A percentile compares a stretch with the other conserved stretches of the same genome.
Conservation (phyloP, 2,113 vertebrate genomes). For the Thomomys bottae region DNA sequence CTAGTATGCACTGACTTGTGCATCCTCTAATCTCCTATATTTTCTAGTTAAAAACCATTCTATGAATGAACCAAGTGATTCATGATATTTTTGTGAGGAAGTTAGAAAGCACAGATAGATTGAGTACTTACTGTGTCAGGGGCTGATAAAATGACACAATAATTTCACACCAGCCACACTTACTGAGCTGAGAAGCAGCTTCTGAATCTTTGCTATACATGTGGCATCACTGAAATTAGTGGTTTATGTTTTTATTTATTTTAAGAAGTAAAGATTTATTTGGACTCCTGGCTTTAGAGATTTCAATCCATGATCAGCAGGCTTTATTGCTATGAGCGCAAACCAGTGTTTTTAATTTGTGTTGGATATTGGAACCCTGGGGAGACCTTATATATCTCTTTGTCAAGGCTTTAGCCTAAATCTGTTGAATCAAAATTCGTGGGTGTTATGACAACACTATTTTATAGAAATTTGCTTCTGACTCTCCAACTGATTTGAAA, state of each 20-base stretch:
- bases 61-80: background rate
- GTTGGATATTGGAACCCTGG: background rate
- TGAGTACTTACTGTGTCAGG: background rate
- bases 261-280: too few species aligned
- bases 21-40: background rate
- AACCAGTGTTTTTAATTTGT: constrained; percentile 18
- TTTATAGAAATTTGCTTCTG: background rate
- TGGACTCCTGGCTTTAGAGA: too few species aligned
- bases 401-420: background rate
- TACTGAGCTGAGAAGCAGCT: background rate
- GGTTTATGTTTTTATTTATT: background rate
- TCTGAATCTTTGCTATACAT: background rate
- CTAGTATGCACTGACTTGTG: background rate
- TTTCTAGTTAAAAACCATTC: background rate
- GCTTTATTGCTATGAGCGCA: too few species aligned
- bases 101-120: background rate
- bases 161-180: background rate
- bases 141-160: background rate
- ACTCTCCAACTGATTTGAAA: background rate
- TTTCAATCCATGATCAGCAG: too few species aligned
- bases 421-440: background rate
- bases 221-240: background rate
- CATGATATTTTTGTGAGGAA: constrained; percentile 46
- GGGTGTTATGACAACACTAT: background rate
- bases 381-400: background rate